Base-by-base conservation (phyloP, 2,797 vertebrate species). In the Nyctalus aviator region DNA sequence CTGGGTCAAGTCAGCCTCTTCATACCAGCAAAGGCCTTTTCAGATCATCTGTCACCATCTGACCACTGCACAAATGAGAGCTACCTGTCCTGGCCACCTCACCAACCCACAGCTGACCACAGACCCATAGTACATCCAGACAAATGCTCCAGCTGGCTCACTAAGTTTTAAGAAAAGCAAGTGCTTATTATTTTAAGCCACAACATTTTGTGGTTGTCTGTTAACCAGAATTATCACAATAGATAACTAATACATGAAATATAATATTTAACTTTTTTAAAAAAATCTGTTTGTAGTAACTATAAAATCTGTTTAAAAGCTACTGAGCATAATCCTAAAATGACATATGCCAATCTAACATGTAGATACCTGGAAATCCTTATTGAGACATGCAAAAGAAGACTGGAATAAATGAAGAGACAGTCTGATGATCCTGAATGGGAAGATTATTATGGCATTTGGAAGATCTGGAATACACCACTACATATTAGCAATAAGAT, bases 251-350 rank as follows among this genome's bases (percentile, higher is more conserved):
- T 53, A 59, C 1, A 15, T 15, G 11, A 59, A 87, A 8, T 44
- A n/a, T 32, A 48, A 92, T 75, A 53, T 30, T 46, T 71, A 73
- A 89, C 32, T 62, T 27, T n/a, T 46, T 73, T 18, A 12, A 2
- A 15, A 78, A 84, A 79, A 55, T 41, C 14, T 10, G 7, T 48
- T 68, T 14, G 32, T 20, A 73, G 10, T 79, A 66, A 92, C 32
- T 44, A 68, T 37, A 76, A 81, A 75, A 62, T 93, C 59, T 85
- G 32, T 89, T 81, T 44, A 59, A 84, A 85, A 95, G 68, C 32
- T 81, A 68, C 18, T 68, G 53, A 68, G 55, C 17, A 44, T 69
- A 89, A 92, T 23, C 14, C 27, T 25, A 85, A 89, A 30, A 50
- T 27, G 5, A 59, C 15, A 59, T 59, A 35, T 9, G 9, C 18